Conservation (phyloP, 2,888 invertebrate genomes). For the Cancer borealis region DNA sequence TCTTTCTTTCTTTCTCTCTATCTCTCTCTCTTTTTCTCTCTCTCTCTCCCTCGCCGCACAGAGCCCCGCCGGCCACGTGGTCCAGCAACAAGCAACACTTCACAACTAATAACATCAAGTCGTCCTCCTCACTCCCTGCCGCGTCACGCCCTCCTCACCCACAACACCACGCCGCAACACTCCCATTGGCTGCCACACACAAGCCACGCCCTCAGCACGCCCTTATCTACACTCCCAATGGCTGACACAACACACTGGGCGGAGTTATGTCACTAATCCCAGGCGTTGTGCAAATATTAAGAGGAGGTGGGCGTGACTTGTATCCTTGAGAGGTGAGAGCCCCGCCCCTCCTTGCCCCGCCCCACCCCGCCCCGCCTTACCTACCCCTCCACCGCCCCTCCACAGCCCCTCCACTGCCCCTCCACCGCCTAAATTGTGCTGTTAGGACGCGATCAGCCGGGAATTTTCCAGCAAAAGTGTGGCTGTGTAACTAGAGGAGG, state of each 20-base stretch:
- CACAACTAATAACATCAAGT: conserved; percentile 65
- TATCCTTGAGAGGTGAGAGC: not conserved
- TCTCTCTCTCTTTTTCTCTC: not conserved
- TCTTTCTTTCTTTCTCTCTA: not conserved
- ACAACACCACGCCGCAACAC: not conserved
- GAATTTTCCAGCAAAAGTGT: conserved; percentile 45
- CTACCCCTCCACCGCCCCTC: too few relatives aligned
- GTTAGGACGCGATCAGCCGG: conserved; percentile 57
- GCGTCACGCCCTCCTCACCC: conserved; percentile 32
- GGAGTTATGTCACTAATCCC: conserved; percentile 21
- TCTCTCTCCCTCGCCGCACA: not conserved
- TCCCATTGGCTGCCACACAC: conserved; percentile 44
- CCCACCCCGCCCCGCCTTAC: not conserved
- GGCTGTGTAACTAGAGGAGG: not conserved
- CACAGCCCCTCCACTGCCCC: not conserved
- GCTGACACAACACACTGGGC: not conserved
- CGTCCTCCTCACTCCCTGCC: conserved; percentile 20
- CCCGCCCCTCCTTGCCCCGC: not conserved
- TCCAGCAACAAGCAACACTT: conserved; percentile 69
- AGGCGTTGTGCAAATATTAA: conserved; percentile 64
- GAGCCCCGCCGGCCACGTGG: conserved; percentile 58
- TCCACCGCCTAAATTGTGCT: conserved; percentile 43
- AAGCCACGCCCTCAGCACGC: not conserved
- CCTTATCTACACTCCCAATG: not conserved
- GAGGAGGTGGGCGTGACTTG: conserved; percentile 60